A percentile compares a stretch with the other conserved stretches of the same genome.
These are phyloP conservation scores for Psittacula echo DNA, from an alignment of 2,797 vertebrate species.

Conservation along the genomic window DNA sequence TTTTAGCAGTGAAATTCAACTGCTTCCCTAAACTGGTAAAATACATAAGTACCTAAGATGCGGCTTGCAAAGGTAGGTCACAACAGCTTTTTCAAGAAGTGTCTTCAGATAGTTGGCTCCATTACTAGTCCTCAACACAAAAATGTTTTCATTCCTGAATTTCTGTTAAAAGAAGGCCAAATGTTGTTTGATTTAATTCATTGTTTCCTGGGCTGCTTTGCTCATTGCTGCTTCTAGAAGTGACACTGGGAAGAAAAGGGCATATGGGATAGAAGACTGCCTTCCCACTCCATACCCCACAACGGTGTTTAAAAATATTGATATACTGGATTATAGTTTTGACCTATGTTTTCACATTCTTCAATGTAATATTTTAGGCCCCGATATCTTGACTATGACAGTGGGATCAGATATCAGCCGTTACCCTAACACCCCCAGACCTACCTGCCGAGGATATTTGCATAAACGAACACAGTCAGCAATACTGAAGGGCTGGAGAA, in stretches of 20 bases:
- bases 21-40: neutral
- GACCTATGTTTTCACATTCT: neutral
- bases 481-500: conserved; percentile 91
- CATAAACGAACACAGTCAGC: conserved; percentile 90
- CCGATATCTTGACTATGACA: conserved; percentile 86
- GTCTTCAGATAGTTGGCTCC: neutral
- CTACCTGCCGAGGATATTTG: conserved; percentile 88
- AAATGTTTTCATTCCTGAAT: neutral
- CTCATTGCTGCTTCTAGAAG: neutral
- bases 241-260: neutral
- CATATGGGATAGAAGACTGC: fast-evolving
- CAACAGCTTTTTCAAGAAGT: neutral
- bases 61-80: neutral
- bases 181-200: neutral
- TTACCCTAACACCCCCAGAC: conserved; percentile 85
- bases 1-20: neutral
- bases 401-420: conserved; percentile 91
- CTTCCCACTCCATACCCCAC: neutral
- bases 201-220: neutral
- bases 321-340: neutral
- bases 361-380: conserved; percentile 76
- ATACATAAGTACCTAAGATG: neutral
- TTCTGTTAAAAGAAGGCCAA: neutral
- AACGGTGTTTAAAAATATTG: neutral
- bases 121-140: neutral